Base-by-base conservation (phyloP, 2,113 vertebrate genomes). In the Lucifuga dentata region DNA sequence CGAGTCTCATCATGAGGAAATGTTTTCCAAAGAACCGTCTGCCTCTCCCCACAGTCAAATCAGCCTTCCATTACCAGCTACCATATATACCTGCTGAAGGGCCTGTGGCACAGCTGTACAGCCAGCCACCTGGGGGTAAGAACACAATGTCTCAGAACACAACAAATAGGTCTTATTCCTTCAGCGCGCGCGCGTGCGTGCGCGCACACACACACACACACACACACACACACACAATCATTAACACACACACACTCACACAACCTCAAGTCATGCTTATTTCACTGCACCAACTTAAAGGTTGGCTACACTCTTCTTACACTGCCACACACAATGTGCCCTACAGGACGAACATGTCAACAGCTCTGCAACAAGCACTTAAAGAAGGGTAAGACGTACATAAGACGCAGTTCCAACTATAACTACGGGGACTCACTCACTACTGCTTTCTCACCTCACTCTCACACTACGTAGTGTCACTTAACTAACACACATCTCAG, bases 1-100 rank as follows among this genome's bases (percentile, higher is more conserved):
- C 98, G 43, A 99, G 95, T 85, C 90, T 99, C 51, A 98, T 98
- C 88, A 99, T 99, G 98, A 96, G 98, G 83, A 99, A 98, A 89
- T 99, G 98, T 90, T 99, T 98, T 87, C 98, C 98, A 38, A 99
- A 99, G 92, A 99, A 99, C 84, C 97, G 97, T 58, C 92, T 99
- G 84, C 97, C 98, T 44, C 88, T 99, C 57, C 94, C 96, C 75
- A 99, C 96, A 17, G 98, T 99, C 88, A 98, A 97, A 88, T 97
- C 97, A 45, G 90, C 93, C 80, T 97, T 96, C 84, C 92, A 92
- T 51, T 95, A 95, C 85, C 93, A 94, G 76, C 91, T 99, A 49
- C 95, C 95, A 19, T 70, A 96, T 53, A 90, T 97, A 21, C 95
- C 96, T 64, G 85, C 91, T 41, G 93, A 76, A 50, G 96, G 97